phyloP scores from a whole-genome alignment of 2,888 invertebrate genomes.

The Leptura quadrifasciata region DNA sequence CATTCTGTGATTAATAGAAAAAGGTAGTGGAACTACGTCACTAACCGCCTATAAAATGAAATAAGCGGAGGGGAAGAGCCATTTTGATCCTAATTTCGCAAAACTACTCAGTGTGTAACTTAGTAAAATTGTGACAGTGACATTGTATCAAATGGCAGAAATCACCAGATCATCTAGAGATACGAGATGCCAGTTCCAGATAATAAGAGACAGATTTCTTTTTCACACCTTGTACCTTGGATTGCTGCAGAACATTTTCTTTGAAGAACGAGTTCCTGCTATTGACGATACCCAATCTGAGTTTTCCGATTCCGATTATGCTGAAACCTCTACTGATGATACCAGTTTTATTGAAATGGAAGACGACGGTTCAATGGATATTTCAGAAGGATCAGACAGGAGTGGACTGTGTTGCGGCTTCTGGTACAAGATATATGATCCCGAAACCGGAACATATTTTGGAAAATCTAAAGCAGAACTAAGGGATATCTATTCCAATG shows the following conservation, averaged over 20 bases:
- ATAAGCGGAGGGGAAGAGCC: background rate
- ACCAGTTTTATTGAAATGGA: constrained; percentile 18
- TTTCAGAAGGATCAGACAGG: background rate
- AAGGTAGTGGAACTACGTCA: constrained; percentile 3
- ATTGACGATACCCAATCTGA: background rate
- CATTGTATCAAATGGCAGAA: constrained; percentile 22
- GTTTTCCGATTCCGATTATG: background rate
- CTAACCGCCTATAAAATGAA: background rate
- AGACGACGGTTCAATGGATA: background rate
- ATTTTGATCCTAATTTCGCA: background rate
- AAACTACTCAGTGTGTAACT: background rate
- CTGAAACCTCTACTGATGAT: constrained; percentile 8
- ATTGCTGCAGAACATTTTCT: constrained; percentile 3
- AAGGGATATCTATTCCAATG: background rate
- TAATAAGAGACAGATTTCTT: background rate
- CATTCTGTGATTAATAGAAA: background rate
- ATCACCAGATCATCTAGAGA: background rate
- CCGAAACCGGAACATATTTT: background rate
- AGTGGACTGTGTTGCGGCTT: background rate
- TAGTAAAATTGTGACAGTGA: background rate
- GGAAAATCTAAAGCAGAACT: constrained; percentile 5
- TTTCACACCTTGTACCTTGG: constrained; percentile 6
- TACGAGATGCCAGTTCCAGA: background rate
- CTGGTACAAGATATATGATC: background rate
- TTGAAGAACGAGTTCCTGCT: background rate